Percentiles rank a stretch among this genome's conserved stretches.
Conservation (phyloP, 2,888 invertebrate species). For the Apocheima hispidaria region DNA sequence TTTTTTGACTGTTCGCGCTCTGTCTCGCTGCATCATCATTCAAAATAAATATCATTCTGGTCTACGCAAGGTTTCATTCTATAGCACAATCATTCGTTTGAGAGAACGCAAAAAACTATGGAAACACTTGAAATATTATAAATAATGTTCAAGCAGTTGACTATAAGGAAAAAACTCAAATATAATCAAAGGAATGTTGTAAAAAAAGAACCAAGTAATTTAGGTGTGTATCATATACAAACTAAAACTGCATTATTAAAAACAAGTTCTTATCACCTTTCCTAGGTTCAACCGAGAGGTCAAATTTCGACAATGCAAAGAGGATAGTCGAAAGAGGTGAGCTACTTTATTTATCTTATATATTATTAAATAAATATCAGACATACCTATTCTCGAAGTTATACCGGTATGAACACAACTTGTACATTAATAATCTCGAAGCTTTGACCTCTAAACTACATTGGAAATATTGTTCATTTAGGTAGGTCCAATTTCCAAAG, state of each 20-base stretch:
- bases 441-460: no score
- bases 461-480: no score
- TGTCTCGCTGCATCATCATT: no score
- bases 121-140: neutral
- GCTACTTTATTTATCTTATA: slow-evolving; percentile 8
- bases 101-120: neutral
- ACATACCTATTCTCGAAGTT: neutral
- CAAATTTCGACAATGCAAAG: slow-evolving; percentile 30
- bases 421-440: no score
- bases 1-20: no score
- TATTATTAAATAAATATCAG: neutral
- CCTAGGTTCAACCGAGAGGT: slow-evolving; percentile 49
- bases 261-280: slow-evolving; percentile 23
- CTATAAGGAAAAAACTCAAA: neutral
- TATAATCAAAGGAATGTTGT: neutral
- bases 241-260: slow-evolving; percentile 10
- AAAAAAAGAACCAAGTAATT: neutral
- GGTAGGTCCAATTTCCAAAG: no score
- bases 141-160: neutral
- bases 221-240: neutral
- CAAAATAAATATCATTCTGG: no score
- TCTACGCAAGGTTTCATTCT: neutral
- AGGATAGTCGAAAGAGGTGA: slow-evolving; percentile 68
- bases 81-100: neutral
- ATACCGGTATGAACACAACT: no score